Evolutionary conservation across 2,113 vertebrate species (phyloP).

Genomic region (Piaya cayana): DNA sequence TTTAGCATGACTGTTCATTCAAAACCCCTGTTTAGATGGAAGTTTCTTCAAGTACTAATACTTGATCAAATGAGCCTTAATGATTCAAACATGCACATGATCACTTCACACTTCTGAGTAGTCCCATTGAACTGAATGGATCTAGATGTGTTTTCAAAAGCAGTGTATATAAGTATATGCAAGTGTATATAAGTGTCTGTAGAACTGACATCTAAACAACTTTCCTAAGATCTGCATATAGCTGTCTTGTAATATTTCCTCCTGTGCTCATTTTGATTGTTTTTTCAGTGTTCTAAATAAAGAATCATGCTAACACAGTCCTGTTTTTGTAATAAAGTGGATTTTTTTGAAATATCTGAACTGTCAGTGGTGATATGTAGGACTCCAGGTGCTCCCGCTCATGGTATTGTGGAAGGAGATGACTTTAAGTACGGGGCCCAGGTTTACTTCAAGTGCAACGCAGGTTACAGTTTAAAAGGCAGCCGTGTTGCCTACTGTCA

Average conservation of each 20-base stretch:
- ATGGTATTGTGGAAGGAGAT: constrained; percentile 83
- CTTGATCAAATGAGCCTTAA: not conserved
- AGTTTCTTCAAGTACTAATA: not conserved
- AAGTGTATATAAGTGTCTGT: not conserved
- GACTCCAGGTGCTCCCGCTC: constrained; percentile 82
- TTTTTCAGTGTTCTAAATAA: constrained; percentile 57
- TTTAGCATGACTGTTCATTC: not conserved
- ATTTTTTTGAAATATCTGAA: constrained; percentile 81
- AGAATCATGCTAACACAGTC: constrained; percentile 66
- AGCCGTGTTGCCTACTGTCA: constrained; percentile 79
- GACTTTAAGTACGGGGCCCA: constrained; percentile 85
- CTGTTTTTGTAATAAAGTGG: constrained; percentile 79
- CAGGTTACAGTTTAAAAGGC: constrained; percentile 83
- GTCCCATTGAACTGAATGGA: not conserved
- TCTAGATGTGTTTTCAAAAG: not conserved
- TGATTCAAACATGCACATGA: not conserved
- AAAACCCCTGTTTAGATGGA: not conserved
- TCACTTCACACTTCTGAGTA: not conserved
- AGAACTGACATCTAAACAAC: not conserved
- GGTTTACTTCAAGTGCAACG: constrained; percentile 83
- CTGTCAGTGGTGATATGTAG: constrained; percentile 87
- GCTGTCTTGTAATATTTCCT: not conserved
- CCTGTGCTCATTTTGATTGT: constrained; percentile 4
- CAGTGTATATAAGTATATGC: not conserved
- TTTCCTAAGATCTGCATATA: not conserved